Base-by-base conservation (phyloP, 1,140 invertebrate genomes). In the Trichomalopsis sarcophagae region DNA sequence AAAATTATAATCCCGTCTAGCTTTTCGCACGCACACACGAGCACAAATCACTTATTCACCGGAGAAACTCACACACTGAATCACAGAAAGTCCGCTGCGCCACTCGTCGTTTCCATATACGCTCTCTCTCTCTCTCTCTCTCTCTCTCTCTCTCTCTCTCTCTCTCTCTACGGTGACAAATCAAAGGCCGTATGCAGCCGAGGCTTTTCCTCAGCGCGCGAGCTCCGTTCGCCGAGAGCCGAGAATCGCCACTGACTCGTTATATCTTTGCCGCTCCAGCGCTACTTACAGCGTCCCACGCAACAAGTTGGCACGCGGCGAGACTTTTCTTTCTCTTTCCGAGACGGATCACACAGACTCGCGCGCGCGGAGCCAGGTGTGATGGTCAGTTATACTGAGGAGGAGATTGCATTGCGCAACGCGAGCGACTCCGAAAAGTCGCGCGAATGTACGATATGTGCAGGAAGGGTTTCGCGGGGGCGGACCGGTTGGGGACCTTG, bases 221-320 rank as follows among this genome's bases (percentile, higher is more conserved):
- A 44, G 75, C 40, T 44, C 75, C 89, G 88, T 89, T 91, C 91
- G 88, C 84, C 87, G 85, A 86, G 87, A 90, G 88, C 66, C 88
- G 88, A 90, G 88, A 91, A 91, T 91, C 89, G 88, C 89, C 89
- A 93, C 92, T 93, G 92, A 33, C 66, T 33, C 27, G 27, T 10
- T 30, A 27, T 73, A 55, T 62, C 81, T 30, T n/a, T 68, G 30
- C 68, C 74, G 21, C 66, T 69, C 50, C 87, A 87, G 87, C 78
- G 86, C 77, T 78, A 82, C 84, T 86, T 84, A 80, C 87, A 71
- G 82, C 88, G 88, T 88, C 91, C 90, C 55, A 62, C 89, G 90
- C 90, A 87, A 90, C 85, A 89, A 88, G 85, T 88, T 83, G 85
- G 81, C 87, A 78, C 74, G 87, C 47, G 71, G 33, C 33, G 87